Evolutionary conservation across 2,797 vertebrate genomes (phyloP).

Genomic region (Hapalemur alaotrensis): DNA sequence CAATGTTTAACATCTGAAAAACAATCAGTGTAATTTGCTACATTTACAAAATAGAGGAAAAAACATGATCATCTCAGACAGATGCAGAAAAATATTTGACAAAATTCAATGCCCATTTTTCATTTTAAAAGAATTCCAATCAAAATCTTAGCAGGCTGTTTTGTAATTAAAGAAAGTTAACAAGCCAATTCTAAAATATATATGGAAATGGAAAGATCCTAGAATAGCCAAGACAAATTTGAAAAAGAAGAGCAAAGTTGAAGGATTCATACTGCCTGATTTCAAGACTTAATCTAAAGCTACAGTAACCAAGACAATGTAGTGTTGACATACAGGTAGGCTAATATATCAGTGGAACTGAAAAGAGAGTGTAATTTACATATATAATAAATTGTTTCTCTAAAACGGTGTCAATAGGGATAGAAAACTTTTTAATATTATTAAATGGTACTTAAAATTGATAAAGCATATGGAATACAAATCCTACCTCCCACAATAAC

Average conservation of each 20-base stretch:
- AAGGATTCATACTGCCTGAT: background rate
- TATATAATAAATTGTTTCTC: background rate
- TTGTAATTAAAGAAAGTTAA: constrained; percentile 27
- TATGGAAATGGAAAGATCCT: background rate
- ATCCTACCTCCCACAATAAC: background rate
- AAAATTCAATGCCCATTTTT: background rate
- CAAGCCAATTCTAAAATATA: background rate
- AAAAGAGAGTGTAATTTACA: background rate
- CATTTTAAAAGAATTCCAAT: background rate
- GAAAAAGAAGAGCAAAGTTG: background rate
- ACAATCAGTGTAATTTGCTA: background rate
- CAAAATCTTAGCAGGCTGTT: background rate
- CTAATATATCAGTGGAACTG: background rate
- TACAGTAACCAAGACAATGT: background rate
- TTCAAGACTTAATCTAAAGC: background rate
- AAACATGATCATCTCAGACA: background rate
- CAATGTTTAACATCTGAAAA: background rate
- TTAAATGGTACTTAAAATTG: background rate
- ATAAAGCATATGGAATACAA: background rate
- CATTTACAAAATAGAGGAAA: background rate
- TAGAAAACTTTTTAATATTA: background rate
- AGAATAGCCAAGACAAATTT: background rate
- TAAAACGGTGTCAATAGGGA: background rate
- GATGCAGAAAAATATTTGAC: background rate
- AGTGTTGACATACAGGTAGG: background rate